A percentile compares a stretch with the other conserved stretches of the same genome.
Evolutionary conservation across 2,888 invertebrate species (phyloP).

Genomic region (Conops quadrifasciatus): DNA sequence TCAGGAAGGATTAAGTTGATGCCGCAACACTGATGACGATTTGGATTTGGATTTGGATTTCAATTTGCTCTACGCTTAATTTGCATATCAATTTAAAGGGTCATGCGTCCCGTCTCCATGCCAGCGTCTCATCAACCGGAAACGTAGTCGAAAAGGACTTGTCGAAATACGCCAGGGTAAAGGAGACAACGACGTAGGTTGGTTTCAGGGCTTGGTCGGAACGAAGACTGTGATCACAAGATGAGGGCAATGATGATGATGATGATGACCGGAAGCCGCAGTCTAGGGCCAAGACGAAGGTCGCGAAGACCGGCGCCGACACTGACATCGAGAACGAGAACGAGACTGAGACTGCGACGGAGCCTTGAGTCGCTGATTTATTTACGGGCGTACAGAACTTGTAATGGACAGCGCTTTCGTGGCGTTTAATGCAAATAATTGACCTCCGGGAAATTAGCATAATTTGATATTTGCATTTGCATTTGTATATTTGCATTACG

Average conservation of each 20-base stretch:
- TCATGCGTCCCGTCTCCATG: not conserved
- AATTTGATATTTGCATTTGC: conserved; percentile 35
- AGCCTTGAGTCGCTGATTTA: conserved; percentile 12
- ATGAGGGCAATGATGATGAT: too few species aligned
- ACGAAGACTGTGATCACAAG: too few species aligned
- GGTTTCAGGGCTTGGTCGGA: too few species aligned
- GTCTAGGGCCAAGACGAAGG: not conserved
- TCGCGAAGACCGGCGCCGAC: not conserved
- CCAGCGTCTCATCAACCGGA: not conserved
- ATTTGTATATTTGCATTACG: conserved; percentile 10
- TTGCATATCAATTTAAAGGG: conserved; percentile 31
- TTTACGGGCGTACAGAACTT: not conserved
- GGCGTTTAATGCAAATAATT: conserved; percentile 36
- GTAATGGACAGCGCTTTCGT: conserved; percentile 15
- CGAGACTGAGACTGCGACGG: not conserved
- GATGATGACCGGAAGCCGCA: too few species aligned
- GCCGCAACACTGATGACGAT: not conserved
- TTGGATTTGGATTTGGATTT: conserved; percentile 29
- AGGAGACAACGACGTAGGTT: too few species aligned
- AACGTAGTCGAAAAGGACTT: too few species aligned
- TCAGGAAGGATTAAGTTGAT: not conserved
- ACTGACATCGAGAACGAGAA: not conserved
- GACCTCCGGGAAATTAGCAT: conserved; percentile 34
- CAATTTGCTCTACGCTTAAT: conserved; percentile 35
- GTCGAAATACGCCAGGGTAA: too few species aligned